Conservation (phyloP, 2,113 vertebrate genomes). For the Anser brachyrhynchus region DNA sequence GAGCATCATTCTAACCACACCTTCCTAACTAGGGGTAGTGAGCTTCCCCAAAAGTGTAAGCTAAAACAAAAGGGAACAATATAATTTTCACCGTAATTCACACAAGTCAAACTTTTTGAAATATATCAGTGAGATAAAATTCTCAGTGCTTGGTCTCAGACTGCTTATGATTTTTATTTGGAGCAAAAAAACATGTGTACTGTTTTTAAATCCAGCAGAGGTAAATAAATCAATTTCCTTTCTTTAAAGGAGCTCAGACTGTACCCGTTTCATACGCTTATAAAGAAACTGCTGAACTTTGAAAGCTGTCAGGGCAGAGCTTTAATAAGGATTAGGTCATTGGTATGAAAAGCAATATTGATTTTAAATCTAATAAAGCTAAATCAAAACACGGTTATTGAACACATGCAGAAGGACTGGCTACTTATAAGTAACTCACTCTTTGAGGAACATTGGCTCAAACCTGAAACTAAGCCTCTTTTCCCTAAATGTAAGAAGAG, state of each 20-base stretch:
- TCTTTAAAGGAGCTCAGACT: neutral
- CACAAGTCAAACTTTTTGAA: neutral
- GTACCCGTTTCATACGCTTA: neutral
- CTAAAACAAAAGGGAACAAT: constrained; percentile 5
- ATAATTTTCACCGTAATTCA: neutral
- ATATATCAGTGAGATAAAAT: neutral
- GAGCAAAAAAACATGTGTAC: neutral
- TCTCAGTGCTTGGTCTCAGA: neutral
- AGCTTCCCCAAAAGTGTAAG: neutral
- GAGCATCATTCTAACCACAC: neutral
- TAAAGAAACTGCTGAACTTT: constrained; percentile 29
- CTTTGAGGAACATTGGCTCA: neutral
- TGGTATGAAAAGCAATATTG: constrained; percentile 37
- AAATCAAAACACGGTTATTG: neutral
- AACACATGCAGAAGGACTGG: neutral
- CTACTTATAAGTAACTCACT: neutral
- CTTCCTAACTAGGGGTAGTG: neutral
- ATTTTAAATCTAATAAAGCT: constrained; percentile 56
- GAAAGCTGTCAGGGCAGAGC: constrained; percentile 13
- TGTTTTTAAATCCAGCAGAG: neutral
- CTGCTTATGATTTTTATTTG: neutral
- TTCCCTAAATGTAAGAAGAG: neutral
- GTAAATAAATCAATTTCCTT: constrained; percentile 6
- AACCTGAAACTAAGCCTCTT: neutral
- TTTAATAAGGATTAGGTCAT: constrained; percentile 46